A percentile compares a stretch with the other conserved stretches of the same genome.
Evolutionary conservation across 2,113 vertebrate species (phyloP).

Genomic region (Lepus europaeus): DNA sequence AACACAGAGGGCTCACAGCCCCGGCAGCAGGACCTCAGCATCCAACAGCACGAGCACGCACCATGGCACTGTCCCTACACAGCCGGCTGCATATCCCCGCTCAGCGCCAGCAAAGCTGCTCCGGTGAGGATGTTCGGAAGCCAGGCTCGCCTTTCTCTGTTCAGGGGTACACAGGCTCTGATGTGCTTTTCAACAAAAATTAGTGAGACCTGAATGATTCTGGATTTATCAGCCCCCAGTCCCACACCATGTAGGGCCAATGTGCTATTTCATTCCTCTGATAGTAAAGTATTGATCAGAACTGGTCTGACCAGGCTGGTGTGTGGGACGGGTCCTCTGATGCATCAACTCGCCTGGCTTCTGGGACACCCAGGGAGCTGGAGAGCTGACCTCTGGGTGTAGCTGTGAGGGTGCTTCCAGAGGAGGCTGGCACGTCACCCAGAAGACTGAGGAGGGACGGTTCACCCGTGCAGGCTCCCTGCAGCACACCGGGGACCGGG

Average conservation of each 20-base stretch:
- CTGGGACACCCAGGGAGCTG: not conserved
- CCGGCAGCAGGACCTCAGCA: not conserved
- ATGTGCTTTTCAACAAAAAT: conserved; percentile 18
- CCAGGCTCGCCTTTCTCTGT: not conserved
- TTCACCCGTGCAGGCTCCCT: not conserved
- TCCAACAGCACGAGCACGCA: not conserved
- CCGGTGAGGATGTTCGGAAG: not conserved
- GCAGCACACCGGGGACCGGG: not conserved
- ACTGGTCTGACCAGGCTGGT: not conserved
- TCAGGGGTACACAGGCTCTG: not conserved
- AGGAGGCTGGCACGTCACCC: not conserved
- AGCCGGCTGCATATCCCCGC: not conserved
- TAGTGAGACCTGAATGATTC: not conserved
- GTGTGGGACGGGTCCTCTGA: not conserved
- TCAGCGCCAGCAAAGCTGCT: not conserved
- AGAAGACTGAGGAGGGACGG: not conserved
- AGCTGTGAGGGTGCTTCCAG: not conserved
- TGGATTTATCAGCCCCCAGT: not conserved
- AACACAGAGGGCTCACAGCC: not conserved
- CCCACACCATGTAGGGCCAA: not conserved
- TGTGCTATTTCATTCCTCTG: not conserved
- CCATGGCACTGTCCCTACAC: not conserved
- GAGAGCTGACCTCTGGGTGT: not conserved
- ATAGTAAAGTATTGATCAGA: not conserved
- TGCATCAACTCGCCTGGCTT: not conserved